These are phyloP conservation scores for Malurus melanocephalus DNA, from an alignment of 2,113 vertebrate species.

Conservation along the genomic window DNA sequence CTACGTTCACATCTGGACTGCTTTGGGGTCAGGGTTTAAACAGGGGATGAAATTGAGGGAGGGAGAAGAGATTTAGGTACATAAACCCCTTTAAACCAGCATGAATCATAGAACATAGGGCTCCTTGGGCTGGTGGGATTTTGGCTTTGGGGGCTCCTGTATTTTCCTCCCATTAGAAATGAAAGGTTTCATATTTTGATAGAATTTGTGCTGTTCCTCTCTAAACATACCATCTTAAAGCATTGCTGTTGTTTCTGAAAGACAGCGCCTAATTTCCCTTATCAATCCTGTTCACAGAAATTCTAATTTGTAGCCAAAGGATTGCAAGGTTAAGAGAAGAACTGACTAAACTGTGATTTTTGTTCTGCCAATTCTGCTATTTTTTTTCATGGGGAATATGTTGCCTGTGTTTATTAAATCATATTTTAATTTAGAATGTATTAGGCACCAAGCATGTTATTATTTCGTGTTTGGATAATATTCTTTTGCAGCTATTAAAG, in stretches of 20 bases:
- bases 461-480: constrained; percentile 14
- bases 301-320: constrained; percentile 62
- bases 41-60: not conserved
- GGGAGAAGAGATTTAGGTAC: not conserved
- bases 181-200: constrained; percentile 35
- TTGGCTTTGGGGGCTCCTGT: not conserved
- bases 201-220: constrained; percentile 33
- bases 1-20: not conserved
- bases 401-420: constrained; percentile 55
- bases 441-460: constrained; percentile 40
- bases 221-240: constrained; percentile 31
- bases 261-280: constrained; percentile 48
- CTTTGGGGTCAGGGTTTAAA: not conserved
- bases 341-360: constrained; percentile 68
- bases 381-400: constrained; percentile 33
- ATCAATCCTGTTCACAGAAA: constrained; percentile 57
- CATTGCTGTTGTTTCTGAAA: constrained; percentile 32
- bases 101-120: not conserved
- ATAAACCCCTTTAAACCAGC: not conserved
- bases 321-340: constrained; percentile 59
- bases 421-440: constrained; percentile 51
- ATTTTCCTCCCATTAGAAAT: not conserved
- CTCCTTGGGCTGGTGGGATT: not conserved
- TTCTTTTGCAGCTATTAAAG: constrained; percentile 8
- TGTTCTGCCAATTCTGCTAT: constrained; percentile 55